These are phyloP conservation scores for Styela plicata DNA, from an alignment of 23 tunicate species.

Conservation along the genomic window DNA sequence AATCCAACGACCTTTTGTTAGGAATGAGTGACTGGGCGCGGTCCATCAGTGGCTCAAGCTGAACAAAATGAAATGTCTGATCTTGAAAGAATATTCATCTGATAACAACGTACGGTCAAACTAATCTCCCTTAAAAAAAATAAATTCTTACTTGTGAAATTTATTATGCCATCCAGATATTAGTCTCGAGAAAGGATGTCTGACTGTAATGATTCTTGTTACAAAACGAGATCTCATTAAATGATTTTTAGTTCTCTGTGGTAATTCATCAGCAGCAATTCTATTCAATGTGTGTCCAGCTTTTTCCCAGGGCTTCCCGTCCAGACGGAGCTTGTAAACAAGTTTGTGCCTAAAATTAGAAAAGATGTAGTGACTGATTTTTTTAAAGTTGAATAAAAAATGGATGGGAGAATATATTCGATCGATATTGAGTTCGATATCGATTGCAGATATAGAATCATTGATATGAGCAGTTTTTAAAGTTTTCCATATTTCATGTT, in stretches of 20 bases:
- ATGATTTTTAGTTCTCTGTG: not conserved
- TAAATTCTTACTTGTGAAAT: slow-evolving; percentile 27
- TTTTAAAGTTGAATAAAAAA: not conserved
- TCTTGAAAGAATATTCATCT: too few species aligned
- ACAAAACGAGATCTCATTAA: slow-evolving; percentile 10
- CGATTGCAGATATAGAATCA: not conserved
- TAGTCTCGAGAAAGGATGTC: slow-evolving; percentile 27
- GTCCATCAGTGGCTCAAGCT: too few species aligned
- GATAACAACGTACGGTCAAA: too few species aligned
- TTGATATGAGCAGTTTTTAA: not conserved
- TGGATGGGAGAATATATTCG: not conserved
- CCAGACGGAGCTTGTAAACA: slow-evolving; percentile 1
- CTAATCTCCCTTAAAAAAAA: too few species aligned
- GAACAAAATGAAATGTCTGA: too few species aligned
- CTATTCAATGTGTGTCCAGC: slow-evolving; percentile 14
- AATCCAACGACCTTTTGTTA: too few species aligned
- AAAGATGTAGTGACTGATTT: not conserved
- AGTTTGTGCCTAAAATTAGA: slow-evolving; percentile 18
- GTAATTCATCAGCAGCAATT: slow-evolving; percentile 4
- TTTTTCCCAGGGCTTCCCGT: slow-evolving; percentile 20
- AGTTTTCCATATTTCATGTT: too few species aligned
- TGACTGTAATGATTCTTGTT: slow-evolving; percentile 24
- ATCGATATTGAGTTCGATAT: not conserved
- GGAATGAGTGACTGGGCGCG: too few species aligned
- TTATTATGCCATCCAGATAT: slow-evolving; percentile 34